Conservation (phyloP, 2,113 vertebrate genomes). For the Eublepharis macularius region DNA sequence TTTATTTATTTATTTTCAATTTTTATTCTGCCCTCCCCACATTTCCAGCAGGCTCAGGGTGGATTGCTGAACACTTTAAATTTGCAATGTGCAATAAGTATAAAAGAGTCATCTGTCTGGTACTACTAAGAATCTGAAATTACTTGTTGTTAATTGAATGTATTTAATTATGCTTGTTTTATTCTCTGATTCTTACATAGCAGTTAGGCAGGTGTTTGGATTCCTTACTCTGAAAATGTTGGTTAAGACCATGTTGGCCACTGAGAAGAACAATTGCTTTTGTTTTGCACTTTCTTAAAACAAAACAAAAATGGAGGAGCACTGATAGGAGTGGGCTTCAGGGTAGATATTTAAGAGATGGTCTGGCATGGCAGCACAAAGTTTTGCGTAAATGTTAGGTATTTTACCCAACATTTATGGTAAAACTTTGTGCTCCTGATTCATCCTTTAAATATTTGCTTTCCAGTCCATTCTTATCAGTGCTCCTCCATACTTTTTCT, state of each 20-base stretch:
- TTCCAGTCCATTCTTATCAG: neutral
- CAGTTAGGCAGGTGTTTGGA: neutral
- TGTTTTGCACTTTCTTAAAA: neutral
- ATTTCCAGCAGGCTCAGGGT: no score
- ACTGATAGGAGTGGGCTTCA: no score
- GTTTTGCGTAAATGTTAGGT: no score
- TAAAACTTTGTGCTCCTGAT: neutral
- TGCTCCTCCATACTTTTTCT: neutral
- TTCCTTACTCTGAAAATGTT: neutral
- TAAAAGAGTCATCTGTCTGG: neutral
- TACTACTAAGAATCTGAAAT: neutral
- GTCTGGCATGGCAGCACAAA: no score
- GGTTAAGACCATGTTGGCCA: neutral
- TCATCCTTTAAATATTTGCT: neutral
- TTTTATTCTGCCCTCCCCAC: no score
- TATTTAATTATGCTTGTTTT: neutral
- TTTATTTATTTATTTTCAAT: no score
- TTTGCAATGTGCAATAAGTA: neutral
- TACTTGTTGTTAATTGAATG: neutral
- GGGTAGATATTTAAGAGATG: no score
- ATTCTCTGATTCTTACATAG: neutral
- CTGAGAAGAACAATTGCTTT: neutral
- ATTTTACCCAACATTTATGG: neutral
- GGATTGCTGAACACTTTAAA: neutral
- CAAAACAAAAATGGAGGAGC: no score